Base-by-base conservation (phyloP, 2,113 vertebrate species). In the Callorhinus ursinus region DNA sequence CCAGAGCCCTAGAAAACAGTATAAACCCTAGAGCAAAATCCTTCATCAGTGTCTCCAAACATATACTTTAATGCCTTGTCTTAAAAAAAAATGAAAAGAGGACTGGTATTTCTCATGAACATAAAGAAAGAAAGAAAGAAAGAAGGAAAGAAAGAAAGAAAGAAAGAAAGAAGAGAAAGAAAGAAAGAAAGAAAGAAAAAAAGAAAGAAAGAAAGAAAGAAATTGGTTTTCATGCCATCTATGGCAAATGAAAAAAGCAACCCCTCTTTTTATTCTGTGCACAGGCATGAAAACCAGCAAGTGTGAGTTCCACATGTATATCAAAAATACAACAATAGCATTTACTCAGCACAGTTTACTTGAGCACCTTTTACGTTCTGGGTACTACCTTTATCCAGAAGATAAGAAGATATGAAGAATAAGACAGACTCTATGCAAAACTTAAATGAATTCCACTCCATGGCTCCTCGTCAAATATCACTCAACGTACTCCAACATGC, bases 31-130 rank as follows among this genome's bases (percentile, higher is more conserved):
- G 21, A 89, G 61, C 15, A 7, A 96, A 93, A 72, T 95, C 69
- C 31, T 87, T 72, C 31, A 33, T 81, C 33, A n/a, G 21, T 93
- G 74, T 86, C 57, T 61, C 57, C 39, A 61, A 90, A 51, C 51
- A 93, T 46, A 28, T 39, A 91, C 0, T 82, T 91, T 57, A 42
- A 61, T 16, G 31, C 33, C 61, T 61, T 39, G 16, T 31, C 8
- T 33, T 2, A 51, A 84, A 92, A 51, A 21, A 46, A 28, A 36
- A 51, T 77, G 87, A 76, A 82, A 94, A 71, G 4, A 46, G 3
- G 92, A n/a, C n/a, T 80, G 49, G 2, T 55, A 83, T 67, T 90
- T 92, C 72, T 92, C n/a, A 93, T 84, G 36, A 90, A 95, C 13
- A 0, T 53, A 53, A 53, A 16, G 15, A 53, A 53, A 4, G 53